Percentiles rank a stretch among this genome's conserved stretches.
Conservation (phyloP, 2,113 vertebrate species). For the Megalops atlanticus region DNA sequence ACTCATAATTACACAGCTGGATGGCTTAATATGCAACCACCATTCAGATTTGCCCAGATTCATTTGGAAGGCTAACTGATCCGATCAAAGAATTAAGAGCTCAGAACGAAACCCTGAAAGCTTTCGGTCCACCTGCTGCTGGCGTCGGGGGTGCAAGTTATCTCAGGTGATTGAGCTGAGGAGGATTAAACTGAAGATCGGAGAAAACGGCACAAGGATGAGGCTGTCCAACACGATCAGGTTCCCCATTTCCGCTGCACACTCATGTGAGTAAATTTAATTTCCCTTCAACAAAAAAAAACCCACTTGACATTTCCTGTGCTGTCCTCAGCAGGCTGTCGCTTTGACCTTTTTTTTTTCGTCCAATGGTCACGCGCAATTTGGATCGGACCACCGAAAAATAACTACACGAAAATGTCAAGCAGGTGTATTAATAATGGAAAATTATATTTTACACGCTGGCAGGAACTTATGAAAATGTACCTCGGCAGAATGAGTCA, state of each 20-base stretch:
- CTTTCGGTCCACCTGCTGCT: no score
- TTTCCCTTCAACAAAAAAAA: conserved; percentile 6
- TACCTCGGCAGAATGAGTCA: neutral
- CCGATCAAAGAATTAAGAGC: no score
- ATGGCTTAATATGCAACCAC: no score
- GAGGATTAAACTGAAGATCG: no score
- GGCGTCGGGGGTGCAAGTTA: no score
- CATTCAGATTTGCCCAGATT: no score
- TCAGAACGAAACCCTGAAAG: no score
- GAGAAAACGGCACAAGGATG: neutral
- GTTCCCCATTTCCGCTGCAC: neutral
- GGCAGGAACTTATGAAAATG: neutral
- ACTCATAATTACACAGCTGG: no score
- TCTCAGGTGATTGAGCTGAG: no score
- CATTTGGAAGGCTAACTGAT: no score
- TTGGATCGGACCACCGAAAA: neutral
- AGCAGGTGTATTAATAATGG: conserved; percentile 1
- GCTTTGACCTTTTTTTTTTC: conserved; percentile 28
- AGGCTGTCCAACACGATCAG: conserved; percentile 5
- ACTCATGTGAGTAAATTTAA: neutral
- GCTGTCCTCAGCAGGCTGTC: conserved; percentile 8
- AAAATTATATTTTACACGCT: neutral
- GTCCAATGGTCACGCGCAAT: conserved; percentile 3
- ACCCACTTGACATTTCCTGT: conserved; percentile 21
- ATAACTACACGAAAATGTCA: conserved; percentile 23